Percentiles rank a stretch among this genome's conserved stretches.
phyloP scores from a whole-genome alignment of 2,797 vertebrate genomes.

The Nyctalus aviator region DNA sequence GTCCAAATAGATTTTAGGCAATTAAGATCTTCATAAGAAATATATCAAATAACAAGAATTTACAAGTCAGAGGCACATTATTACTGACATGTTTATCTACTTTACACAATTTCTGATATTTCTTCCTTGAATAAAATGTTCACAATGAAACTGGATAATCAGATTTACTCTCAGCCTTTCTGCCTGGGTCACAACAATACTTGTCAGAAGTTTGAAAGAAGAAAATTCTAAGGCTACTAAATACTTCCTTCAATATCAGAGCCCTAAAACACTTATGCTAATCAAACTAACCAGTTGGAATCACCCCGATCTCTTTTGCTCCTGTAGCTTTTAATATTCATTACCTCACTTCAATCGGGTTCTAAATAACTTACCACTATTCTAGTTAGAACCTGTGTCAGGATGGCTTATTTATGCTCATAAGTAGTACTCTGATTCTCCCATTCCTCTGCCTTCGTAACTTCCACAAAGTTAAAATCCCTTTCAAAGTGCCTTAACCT shows the following conservation, averaged over 20 bases:
- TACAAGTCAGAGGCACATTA: neutral
- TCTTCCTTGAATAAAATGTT: slow-evolving; percentile 34
- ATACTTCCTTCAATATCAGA: neutral
- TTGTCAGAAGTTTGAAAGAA: neutral
- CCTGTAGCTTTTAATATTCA: slow-evolving; percentile 73
- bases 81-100: slow-evolving; percentile 22
- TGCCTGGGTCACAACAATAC: neutral
- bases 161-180: slow-evolving; percentile 41
- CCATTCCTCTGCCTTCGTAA: slow-evolving; percentile 3
- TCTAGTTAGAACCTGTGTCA: neutral
- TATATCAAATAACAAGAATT: neutral
- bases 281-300: slow-evolving; percentile 71
- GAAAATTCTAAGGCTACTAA: slow-evolving; percentile 36
- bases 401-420: slow-evolving; percentile 50
- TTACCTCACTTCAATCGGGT: slow-evolving; percentile 33
- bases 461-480: slow-evolving; percentile 58
- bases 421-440: slow-evolving; percentile 15
- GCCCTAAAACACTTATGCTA: slow-evolving; percentile 33
- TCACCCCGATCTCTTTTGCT: slow-evolving; percentile 51
- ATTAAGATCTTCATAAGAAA: slow-evolving; percentile 14
- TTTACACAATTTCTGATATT: neutral
- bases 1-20: neutral
- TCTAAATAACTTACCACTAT: slow-evolving; percentile 67
- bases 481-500: slow-evolving; percentile 42
- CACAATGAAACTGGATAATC: slow-evolving; percentile 14